Conservation (phyloP, 2,113 vertebrate genomes). For the Myotis lucifugus region DNA sequence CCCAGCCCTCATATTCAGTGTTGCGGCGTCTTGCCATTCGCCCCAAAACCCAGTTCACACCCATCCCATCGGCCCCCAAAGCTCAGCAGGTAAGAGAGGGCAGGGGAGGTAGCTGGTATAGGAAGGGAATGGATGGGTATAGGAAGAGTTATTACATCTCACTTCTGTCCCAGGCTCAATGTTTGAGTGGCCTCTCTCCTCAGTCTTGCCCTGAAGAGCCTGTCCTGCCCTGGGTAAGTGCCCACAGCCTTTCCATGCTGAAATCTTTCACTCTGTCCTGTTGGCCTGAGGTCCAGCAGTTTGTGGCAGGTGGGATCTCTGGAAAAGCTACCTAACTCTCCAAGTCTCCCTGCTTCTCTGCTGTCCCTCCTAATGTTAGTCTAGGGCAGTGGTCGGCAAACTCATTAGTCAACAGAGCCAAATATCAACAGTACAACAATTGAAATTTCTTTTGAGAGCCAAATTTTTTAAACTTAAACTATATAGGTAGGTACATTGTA, state of each 20-base stretch:
- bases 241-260: not conserved
- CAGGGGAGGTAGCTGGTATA: not conserved
- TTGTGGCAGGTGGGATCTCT: not conserved
- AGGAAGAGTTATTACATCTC: not conserved
- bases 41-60: slow-evolving; percentile 64
- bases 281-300: not conserved
- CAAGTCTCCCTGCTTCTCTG: not conserved
- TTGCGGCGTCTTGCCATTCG: not conserved
- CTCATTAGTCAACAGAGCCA: too few relatives aligned
- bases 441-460: too few relatives aligned
- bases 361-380: not conserved
- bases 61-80: not conserved
- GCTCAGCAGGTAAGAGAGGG: slow-evolving; percentile 62
- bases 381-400: not conserved
- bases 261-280: not conserved
- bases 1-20: slow-evolving; percentile 66
- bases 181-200: slow-evolving; percentile 52
- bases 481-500: too few relatives aligned
- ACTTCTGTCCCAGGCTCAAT: slow-evolving; percentile 51
- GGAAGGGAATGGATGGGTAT: not conserved
- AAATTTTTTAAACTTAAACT: too few relatives aligned
- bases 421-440: too few relatives aligned
- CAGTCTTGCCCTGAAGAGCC: slow-evolving; percentile 55
- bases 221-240: slow-evolving; percentile 74
- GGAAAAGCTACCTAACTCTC: not conserved